phyloP scores from a whole-genome alignment of 1,140 invertebrate genomes.

The Halesus radiatus region DNA sequence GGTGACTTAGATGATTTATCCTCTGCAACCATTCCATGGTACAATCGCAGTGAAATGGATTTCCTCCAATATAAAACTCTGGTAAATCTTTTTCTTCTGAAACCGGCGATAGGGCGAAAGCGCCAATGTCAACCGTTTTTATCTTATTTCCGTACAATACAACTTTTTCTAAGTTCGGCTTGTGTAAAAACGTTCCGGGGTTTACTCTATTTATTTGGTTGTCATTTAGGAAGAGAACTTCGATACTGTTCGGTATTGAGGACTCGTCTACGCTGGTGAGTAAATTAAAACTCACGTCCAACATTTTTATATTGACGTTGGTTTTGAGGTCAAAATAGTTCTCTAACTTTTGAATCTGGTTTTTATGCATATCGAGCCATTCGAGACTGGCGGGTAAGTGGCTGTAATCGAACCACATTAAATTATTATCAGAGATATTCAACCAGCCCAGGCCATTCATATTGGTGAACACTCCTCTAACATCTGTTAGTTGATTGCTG shows the following conservation, averaged over 20 bases:
- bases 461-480: conserved; percentile 78
- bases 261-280: conserved; percentile 78
- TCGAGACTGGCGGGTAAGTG: conserved; percentile 77
- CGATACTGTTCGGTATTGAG: conserved; percentile 81
- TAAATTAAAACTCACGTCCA: conserved; percentile 83
- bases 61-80: conserved; percentile 84
- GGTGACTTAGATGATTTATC: conserved; percentile 81
- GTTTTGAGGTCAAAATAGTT: conserved; percentile 83
- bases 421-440: conserved; percentile 79
- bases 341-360: conserved; percentile 77
- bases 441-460: conserved; percentile 79
- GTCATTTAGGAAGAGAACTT: conserved; percentile 82
- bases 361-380: conserved; percentile 81
- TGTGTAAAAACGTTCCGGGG: conserved; percentile 81
- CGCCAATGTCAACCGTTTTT: conserved; percentile 79
- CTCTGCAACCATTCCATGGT: conserved; percentile 88
- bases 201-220: conserved; percentile 81
- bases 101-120: conserved; percentile 77
- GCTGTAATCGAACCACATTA: conserved; percentile 80
- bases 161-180: conserved; percentile 81
- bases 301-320: conserved; percentile 82
- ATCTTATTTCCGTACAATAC: conserved; percentile 84
- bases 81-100: conserved; percentile 77
- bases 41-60: conserved; percentile 87
- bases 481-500: conserved; percentile 77